A percentile compares a stretch with the other conserved stretches of the same genome.
Conservation (phyloP, 2,888 invertebrate genomes). For the Platynereis dumerilii region DNA sequence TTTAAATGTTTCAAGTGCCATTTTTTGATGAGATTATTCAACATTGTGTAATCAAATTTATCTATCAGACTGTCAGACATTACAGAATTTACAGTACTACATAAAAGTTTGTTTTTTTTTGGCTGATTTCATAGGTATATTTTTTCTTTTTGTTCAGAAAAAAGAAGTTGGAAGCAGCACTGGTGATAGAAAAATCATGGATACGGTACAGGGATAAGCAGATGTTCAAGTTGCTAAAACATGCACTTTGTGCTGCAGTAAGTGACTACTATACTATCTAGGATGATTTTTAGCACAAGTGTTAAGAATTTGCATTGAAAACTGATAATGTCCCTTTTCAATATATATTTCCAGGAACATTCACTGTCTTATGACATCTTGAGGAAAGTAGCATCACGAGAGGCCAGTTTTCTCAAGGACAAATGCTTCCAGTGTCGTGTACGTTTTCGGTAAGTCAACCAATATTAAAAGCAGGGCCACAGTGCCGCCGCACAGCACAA, state of each 20-base stretch:
- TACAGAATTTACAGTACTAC: too few relatives aligned
- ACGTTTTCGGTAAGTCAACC: slow-evolving; percentile 47
- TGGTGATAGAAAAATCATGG: slow-evolving; percentile 59
- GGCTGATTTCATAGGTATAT: too few relatives aligned
- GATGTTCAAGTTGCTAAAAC: slow-evolving; percentile 61
- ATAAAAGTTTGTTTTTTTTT: too few relatives aligned
- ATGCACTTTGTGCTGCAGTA: slow-evolving; percentile 63
- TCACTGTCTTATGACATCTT: slow-evolving; percentile 60
- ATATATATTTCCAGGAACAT: slow-evolving; percentile 49
- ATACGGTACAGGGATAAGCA: slow-evolving; percentile 57
- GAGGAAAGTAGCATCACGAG: slow-evolving; percentile 58
- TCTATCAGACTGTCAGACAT: too few relatives aligned
- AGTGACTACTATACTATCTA: slow-evolving; percentile 31
- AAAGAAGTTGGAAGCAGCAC: slow-evolving; percentile 3
- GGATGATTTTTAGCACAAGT: background rate
- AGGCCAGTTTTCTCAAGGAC: slow-evolving; percentile 58
- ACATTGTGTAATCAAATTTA: too few relatives aligned
- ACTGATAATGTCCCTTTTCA: background rate
- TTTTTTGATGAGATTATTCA: too few relatives aligned
- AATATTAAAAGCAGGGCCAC: too few relatives aligned
- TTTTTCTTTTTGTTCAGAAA: slow-evolving; percentile 4
- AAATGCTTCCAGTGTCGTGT: slow-evolving; percentile 54
- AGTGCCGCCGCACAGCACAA: too few relatives aligned
- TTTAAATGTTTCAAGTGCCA: too few relatives aligned
- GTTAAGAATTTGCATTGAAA: too few relatives aligned